These are phyloP conservation scores for Poecilia latipinna DNA, from an alignment of 2,113 vertebrate genomes.

Conservation along the genomic window DNA sequence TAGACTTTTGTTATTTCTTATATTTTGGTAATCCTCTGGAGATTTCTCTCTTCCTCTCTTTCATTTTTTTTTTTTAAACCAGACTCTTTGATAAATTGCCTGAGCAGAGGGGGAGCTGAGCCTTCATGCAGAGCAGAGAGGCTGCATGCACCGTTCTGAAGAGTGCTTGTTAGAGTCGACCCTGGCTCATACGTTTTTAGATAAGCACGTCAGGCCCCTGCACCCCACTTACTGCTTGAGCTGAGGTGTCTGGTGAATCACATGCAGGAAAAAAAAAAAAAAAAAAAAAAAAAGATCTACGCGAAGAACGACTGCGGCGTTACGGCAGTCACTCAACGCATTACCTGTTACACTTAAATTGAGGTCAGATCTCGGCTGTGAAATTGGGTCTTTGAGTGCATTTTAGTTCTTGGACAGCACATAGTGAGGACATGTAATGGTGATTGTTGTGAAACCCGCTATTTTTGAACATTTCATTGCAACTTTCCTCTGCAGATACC, in stretches of 20 bases:
- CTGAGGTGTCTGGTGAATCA: constrained; percentile 38
- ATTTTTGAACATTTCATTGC: not conserved
- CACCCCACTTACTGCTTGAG: constrained; percentile 34
- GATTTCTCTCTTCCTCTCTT: not conserved
- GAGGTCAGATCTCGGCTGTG: not conserved
- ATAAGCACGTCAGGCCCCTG: constrained; percentile 44
- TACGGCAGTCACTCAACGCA: constrained; percentile 1
- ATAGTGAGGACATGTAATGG: not conserved
- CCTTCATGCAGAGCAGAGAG: constrained; percentile 52
- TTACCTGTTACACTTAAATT: not conserved
- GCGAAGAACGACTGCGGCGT: constrained; percentile 17
- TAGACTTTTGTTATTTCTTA: constrained; percentile 18
- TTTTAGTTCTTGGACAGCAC: not conserved
- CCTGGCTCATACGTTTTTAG: constrained; percentile 58
- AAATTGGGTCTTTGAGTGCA: not conserved
- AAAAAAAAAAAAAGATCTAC: not conserved
- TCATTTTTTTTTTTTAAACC: constrained; percentile 13
- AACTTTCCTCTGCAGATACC: constrained; percentile 21
- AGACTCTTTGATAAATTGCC: constrained; percentile 57
- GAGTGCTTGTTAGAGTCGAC: constrained; percentile 56
- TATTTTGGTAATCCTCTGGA: constrained; percentile 32
- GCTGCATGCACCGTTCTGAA: constrained; percentile 44
- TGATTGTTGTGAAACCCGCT: constrained; percentile 4
- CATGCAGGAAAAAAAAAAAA: not conserved
- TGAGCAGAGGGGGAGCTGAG: constrained; percentile 30